phyloP scores from a whole-genome alignment of 2,888 invertebrate genomes.

The Atherix ibis region DNA sequence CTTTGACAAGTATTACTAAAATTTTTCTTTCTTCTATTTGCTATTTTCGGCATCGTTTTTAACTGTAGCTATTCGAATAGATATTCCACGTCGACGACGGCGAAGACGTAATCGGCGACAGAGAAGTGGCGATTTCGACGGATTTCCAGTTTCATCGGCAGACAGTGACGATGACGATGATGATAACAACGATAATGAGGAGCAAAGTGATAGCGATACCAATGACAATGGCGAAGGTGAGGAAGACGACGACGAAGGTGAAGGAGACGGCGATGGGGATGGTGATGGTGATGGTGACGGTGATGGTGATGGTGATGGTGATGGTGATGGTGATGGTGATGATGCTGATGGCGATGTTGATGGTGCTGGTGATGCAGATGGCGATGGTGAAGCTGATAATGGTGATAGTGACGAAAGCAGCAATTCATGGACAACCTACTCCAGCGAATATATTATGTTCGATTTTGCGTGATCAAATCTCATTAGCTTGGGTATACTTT shows the following conservation, averaged over 20 bases:
- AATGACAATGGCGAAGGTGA: constrained; percentile 13
- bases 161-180: too few relatives aligned
- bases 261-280: constrained; percentile 12
- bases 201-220: constrained; percentile 15
- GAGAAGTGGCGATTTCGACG: too few relatives aligned
- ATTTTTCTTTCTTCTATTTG: too few relatives aligned
- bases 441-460: neutral
- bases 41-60: constrained; percentile 20
- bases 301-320: constrained; percentile 8
- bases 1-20: too few relatives aligned
- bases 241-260: constrained; percentile 10
- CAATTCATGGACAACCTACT: neutral
- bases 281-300: constrained; percentile 12
- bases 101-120: constrained; percentile 9
- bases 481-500: neutral
- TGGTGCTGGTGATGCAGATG: too few relatives aligned
- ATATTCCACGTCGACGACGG: constrained; percentile 7
- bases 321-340: constrained; percentile 9
- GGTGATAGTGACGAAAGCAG: constrained; percentile 9
- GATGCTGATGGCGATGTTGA: constrained; percentile 10
- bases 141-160: too few relatives aligned
- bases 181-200: too few relatives aligned
- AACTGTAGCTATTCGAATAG: constrained; percentile 16
- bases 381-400: constrained; percentile 9
- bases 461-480: neutral